phyloP scores from a whole-genome alignment of 2,113 vertebrate genomes.

The Prunella fulvescens region DNA sequence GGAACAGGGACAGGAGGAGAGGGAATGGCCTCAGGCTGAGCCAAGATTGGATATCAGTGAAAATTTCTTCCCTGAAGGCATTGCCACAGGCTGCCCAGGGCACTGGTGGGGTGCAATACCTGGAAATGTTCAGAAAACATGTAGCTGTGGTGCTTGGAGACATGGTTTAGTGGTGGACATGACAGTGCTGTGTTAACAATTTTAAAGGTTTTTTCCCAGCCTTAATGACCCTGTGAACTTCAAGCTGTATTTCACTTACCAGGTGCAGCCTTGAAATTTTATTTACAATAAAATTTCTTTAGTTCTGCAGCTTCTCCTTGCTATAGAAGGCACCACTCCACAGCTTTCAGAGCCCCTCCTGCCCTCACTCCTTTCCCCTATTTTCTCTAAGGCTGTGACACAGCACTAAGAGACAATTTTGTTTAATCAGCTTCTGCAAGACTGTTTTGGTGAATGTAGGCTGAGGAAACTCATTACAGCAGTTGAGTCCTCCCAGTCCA shows the following conservation, averaged over 20 bases:
- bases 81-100: not conserved
- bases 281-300: not conserved
- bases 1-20: not conserved
- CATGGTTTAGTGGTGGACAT: not conserved
- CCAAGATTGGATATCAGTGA: not conserved
- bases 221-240: not conserved
- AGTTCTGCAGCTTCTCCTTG: not conserved
- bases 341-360: not conserved
- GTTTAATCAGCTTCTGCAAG: not conserved
- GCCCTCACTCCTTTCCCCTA: not conserved
- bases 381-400: not conserved
- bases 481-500: not conserved
- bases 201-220: not conserved
- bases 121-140: not conserved
- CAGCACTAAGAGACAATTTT: not conserved
- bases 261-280: not conserved
- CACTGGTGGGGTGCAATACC: not conserved
- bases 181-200: not conserved
- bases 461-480: not conserved
- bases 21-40: rapidly evolving
- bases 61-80: not conserved
- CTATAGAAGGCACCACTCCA: not conserved
- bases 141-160: not conserved
- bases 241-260: not conserved
- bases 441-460: not conserved